Evolutionary conservation across 1,140 invertebrate species (phyloP).

Genomic region (Drosophila sp.): DNA sequence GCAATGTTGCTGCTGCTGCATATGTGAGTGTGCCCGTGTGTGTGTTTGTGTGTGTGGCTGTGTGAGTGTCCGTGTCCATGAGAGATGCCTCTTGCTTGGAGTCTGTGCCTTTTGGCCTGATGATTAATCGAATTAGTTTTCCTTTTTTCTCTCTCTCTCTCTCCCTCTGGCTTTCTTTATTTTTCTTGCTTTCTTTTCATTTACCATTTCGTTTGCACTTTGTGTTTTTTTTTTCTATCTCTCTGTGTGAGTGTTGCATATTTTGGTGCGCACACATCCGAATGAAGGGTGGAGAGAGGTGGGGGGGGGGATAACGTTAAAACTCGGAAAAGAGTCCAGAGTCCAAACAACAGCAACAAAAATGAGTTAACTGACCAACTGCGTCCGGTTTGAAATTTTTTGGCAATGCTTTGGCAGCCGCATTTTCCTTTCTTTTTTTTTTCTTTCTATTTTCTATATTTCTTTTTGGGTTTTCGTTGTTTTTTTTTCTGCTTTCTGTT

Average conservation of each 20-base stretch:
- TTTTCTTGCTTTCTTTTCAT: constrained; percentile 44
- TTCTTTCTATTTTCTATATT: not conserved
- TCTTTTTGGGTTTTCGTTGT: not conserved
- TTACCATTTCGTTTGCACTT: constrained; percentile 79
- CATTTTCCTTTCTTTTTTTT: not conserved
- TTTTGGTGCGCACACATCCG: constrained; percentile 46
- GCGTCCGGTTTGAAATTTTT: constrained; percentile 70
- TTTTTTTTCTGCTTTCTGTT: not conserved
- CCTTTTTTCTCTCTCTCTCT: constrained; percentile 49
- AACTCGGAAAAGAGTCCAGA: not conserved
- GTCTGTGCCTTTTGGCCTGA: constrained; percentile 61
- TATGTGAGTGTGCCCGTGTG: constrained; percentile 26
- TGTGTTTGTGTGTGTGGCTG: constrained; percentile 20
- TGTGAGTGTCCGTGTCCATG: constrained; percentile 14
- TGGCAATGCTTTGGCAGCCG: constrained; percentile 54
- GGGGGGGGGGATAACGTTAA: not conserved
- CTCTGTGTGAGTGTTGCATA: constrained; percentile 58
- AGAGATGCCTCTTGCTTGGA: constrained; percentile 46
- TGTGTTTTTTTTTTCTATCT: constrained; percentile 19
- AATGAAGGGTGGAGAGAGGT: no score
- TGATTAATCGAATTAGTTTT: constrained; percentile 81
- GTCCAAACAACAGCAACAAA: constrained; percentile 6
- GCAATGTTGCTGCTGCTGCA: constrained; percentile 52
- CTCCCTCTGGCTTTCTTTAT: constrained; percentile 17
- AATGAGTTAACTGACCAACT: constrained; percentile 66